phyloP scores from a whole-genome alignment of 92 coral and sea anemone species.

The Porites lobata region DNA sequence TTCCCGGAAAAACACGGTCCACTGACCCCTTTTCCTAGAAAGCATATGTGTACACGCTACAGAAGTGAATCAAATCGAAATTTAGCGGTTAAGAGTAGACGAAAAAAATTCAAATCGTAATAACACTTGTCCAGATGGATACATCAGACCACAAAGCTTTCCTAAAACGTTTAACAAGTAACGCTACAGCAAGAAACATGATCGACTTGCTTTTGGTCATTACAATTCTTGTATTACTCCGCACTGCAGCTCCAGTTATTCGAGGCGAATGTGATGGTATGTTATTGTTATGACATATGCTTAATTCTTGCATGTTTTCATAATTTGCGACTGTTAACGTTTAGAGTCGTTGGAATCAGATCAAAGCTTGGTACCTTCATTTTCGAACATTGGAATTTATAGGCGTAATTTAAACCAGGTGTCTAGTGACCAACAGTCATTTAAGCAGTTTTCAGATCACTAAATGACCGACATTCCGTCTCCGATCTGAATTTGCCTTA shows the following conservation, averaged over 20 bases:
- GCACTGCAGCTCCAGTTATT: constrained; percentile 25
- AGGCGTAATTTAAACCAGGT: too few relatives aligned
- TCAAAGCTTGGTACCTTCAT: too few relatives aligned
- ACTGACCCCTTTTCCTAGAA: not conserved
- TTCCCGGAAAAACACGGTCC: not conserved
- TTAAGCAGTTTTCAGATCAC: too few relatives aligned
- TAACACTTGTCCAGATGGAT: not conserved
- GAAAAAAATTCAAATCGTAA: not conserved
- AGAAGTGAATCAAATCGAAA: not conserved
- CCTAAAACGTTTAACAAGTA: not conserved
- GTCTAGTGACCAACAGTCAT: too few relatives aligned
- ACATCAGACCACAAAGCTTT: not conserved
- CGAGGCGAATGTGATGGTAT: constrained; percentile 25
- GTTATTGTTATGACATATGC: not conserved
- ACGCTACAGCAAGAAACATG: constrained; percentile 34
- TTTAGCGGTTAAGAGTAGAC: not conserved
- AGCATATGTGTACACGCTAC: not conserved
- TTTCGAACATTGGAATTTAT: too few relatives aligned
- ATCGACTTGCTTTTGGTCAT: constrained; percentile 27
- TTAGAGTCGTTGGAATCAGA: too few relatives aligned
- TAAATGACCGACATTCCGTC: too few relatives aligned
- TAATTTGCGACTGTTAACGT: too few relatives aligned
- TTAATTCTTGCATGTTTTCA: too few relatives aligned
- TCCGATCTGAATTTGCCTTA: too few relatives aligned
- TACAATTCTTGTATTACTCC: constrained; percentile 24